Conservation (phyloP, 2,888 invertebrate species). For the Polymixis lichenea region DNA sequence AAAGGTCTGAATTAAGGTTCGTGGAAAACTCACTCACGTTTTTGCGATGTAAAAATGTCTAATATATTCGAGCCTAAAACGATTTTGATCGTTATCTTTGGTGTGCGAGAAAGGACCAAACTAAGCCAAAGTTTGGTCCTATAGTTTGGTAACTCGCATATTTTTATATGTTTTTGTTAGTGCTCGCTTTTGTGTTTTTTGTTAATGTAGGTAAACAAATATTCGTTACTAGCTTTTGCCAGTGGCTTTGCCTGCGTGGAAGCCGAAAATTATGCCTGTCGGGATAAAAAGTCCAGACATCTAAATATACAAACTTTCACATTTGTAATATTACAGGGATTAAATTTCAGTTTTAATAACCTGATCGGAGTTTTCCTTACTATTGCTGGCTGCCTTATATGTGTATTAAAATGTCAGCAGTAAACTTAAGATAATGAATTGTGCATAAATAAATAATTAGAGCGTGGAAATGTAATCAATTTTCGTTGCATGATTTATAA, state of each 20-base stretch:
- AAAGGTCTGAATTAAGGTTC: conserved; percentile 67
- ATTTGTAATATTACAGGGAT: too few relatives aligned
- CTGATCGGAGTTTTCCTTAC: too few relatives aligned
- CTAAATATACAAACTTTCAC: too few relatives aligned
- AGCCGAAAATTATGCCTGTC: too few relatives aligned
- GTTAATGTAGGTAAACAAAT: background rate
- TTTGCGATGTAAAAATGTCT: conserved; percentile 57
- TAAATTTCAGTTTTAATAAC: background rate
- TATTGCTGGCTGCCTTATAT: too few relatives aligned
- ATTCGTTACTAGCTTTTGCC: background rate
- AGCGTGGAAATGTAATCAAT: background rate
- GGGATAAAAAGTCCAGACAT: background rate
- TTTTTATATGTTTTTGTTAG: background rate
- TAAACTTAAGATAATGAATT: background rate
- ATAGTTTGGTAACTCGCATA: background rate
- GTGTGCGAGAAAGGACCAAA: conserved; percentile 17
- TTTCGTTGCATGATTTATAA: background rate
- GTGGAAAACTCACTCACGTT: conserved; percentile 50
- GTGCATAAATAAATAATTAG: background rate
- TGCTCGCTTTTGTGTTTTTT: conserved; percentile 4
- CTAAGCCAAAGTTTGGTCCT: conserved; percentile 17
- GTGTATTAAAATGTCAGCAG: background rate
- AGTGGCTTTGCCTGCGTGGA: too few relatives aligned
- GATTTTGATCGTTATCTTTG: conserved; percentile 54
- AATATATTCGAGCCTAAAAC: conserved; percentile 52